Evolutionary conservation across 1,140 invertebrate species (phyloP), one percentile per base, ranked within the genome.

Genomic region (Drosophila repletoides): DNA sequence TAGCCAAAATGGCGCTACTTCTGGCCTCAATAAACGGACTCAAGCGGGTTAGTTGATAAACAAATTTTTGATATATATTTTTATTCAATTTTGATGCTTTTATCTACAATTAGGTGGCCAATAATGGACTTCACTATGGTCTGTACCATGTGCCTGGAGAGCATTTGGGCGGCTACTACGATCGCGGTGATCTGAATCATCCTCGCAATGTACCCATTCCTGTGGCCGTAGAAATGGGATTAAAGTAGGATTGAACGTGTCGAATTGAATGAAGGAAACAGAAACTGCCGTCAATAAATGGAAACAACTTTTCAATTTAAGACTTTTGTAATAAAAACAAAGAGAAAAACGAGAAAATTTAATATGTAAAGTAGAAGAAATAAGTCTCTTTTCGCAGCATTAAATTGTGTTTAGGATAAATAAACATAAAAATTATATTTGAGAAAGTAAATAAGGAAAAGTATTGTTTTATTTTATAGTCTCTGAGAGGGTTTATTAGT

Each of bases 1-100:
- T 96, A 31, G 94, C 95, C 0, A 96, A 95, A 90, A 93, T 96
- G 92, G 95, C 95, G 0, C 87, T 96, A 1, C 92, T 95, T n/a
- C 80, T 96, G 0, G 94, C 94, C 5, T 94, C 94, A 0, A 95
- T 96, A 56, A 94, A 95, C 76, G 95, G 95, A 2, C 84, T 95
- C 3, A 95, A 95, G 69, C 93, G 93, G 90, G 92, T 93, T 29
- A 86, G 65, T 53, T 43, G 1, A 0, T 1, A n/a, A n/a, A 0
- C 0, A 2, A n/a, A 21, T 2, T 15, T 7, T 22, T 7, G 1
- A 5, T 0, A 2, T 1, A 5, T 6, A 24, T 3, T 10, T 5
- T 15, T 2, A 2, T 6, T 21, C 6, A 7, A 10, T 15, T n/a
- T 19, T 6, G 22, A n/a, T 19, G 3, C 19, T 17, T 17, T 26